A percentile compares a stretch with the other conserved stretches of the same genome.
phyloP scores from a whole-genome alignment of 2,888 invertebrate species.

The Troides oblongomaculatus region DNA sequence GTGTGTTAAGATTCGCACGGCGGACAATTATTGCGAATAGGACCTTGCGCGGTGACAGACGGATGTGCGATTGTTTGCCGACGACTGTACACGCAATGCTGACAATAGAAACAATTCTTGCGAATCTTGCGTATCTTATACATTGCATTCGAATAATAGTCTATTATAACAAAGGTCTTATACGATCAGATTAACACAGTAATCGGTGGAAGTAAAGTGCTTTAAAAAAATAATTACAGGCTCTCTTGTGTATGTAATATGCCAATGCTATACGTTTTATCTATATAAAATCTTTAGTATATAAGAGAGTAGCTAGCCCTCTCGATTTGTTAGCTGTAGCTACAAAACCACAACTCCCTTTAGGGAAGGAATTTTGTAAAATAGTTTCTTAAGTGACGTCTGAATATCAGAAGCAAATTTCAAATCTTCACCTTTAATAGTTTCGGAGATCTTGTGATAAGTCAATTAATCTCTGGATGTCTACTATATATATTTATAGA shows the following conservation, averaged over 20 bases:
- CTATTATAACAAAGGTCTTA: conserved; percentile 25
- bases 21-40: conserved; percentile 53
- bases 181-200: conserved; percentile 24
- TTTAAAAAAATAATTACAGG: conserved; percentile 10
- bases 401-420: too few relatives aligned
- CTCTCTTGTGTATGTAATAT: not conserved
- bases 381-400: too few relatives aligned
- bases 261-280: not conserved
- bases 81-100: conserved; percentile 38
- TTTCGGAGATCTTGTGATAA: too few relatives aligned
- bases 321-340: too few relatives aligned
- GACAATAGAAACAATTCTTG: conserved; percentile 35
- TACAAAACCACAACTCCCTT: too few relatives aligned
- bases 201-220: conserved; percentile 10
- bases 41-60: conserved; percentile 71
- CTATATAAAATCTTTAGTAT: not conserved
- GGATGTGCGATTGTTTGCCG: conserved; percentile 64
- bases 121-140: conserved; percentile 24
- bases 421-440: too few relatives aligned
- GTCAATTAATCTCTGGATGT: too few relatives aligned
- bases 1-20: conserved; percentile 67
- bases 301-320: not conserved
- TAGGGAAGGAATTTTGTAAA: too few relatives aligned
- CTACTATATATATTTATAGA: too few relatives aligned
- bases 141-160: conserved; percentile 21